A percentile compares a stretch with the other conserved stretches of the same genome.
Conservation (phyloP, 2,797 vertebrate genomes). For the Argentina silus region DNA sequence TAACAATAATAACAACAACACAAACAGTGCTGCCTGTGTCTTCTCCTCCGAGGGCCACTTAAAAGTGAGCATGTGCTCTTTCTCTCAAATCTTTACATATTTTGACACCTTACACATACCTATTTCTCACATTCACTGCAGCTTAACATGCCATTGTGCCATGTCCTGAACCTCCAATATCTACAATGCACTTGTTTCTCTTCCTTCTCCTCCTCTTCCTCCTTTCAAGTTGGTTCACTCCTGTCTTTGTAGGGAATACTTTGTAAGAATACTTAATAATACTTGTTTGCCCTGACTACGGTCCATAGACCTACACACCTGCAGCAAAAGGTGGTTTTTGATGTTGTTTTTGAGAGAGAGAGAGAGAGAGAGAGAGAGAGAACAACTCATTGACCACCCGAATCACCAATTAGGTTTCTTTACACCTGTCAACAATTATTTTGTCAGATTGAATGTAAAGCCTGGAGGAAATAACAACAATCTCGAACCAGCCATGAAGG, state of each 20-base stretch:
- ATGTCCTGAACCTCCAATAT: neutral
- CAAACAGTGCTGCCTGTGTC: neutral
- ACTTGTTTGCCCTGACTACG: no score
- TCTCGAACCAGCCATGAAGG: neutral
- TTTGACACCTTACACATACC: neutral
- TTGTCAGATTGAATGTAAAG: neutral
- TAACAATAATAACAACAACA: slow-evolving; percentile 26
- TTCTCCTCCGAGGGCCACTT: neutral
- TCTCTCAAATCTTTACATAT: neutral
- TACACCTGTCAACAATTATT: neutral
- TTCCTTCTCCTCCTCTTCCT: neutral
- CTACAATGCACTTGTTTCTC: neutral
- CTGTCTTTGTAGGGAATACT: neutral
- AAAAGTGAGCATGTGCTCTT: neutral
- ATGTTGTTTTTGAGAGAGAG: no score
- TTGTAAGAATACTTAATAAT: no score
- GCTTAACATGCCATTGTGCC: neutral
- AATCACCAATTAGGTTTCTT: neutral
- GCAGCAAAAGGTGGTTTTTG: no score
- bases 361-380: no score
- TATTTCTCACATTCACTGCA: neutral
- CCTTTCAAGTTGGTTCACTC: neutral
- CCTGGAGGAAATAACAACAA: neutral
- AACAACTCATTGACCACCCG: neutral
- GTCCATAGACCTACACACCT: no score